phyloP scores from a whole-genome alignment of 2,113 vertebrate genomes.

The Fregetta grallaria region DNA sequence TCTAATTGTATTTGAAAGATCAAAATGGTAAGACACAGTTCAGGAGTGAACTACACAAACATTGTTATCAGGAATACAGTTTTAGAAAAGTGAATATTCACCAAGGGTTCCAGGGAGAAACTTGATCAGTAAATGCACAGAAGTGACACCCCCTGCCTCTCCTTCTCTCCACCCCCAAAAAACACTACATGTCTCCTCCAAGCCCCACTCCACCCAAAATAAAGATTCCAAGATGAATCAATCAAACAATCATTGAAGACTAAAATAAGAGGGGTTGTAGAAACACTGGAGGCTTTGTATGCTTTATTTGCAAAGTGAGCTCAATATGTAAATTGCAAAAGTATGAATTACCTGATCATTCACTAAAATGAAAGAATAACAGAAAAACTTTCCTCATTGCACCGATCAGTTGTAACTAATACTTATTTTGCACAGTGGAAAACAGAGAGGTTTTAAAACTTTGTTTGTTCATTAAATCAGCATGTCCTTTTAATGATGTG shows the following conservation, averaged over 20 bases:
- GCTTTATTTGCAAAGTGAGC: not conserved
- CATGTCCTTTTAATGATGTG: not conserved
- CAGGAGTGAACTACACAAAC: not conserved
- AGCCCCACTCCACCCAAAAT: accelerated
- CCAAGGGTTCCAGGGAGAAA: not conserved
- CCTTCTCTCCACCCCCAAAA: accelerated
- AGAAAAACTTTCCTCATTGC: not conserved
- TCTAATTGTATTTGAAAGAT: not conserved
- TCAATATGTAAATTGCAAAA: not conserved
- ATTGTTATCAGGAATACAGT: not conserved
- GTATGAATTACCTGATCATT: not conserved
- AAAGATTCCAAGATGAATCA: not conserved
- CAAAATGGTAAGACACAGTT: not conserved
- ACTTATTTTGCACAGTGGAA: not conserved
- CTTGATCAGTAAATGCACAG: not conserved
- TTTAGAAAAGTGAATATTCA: not conserved
- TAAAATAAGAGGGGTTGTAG: not conserved
- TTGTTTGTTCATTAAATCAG: not conserved
- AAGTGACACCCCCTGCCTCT: not conserved
- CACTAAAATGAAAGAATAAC: not conserved
- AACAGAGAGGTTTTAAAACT: not conserved
- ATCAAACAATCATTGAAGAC: not conserved
- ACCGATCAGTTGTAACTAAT: not conserved
- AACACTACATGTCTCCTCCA: not conserved
- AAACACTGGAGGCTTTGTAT: not conserved